Evolutionary conservation across 2,888 invertebrate genomes (phyloP).

Genomic region (Agrotis ipsilon): DNA sequence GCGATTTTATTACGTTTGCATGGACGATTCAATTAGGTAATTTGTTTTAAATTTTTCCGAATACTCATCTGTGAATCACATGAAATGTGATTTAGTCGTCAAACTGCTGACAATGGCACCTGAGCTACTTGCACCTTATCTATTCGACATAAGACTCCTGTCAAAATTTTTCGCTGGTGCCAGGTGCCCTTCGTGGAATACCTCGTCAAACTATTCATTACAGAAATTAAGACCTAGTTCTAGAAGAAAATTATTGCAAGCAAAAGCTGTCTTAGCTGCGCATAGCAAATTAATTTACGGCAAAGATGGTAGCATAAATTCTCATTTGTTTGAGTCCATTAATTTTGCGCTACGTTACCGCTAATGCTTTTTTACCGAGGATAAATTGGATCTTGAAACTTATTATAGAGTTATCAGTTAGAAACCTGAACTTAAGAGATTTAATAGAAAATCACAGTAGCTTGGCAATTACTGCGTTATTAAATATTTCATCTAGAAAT

Average conservation of each 20-base stretch:
- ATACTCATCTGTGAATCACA: not conserved
- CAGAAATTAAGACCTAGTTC: not conserved
- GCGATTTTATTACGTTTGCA: conserved; percentile 43
- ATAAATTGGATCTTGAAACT: conserved; percentile 16
- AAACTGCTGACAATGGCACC: too few species aligned
- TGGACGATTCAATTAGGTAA: conserved; percentile 15
- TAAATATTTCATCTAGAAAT: conserved; percentile 16
- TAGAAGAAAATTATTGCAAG: conserved; percentile 2
- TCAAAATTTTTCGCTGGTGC: too few species aligned
- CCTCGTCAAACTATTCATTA: too few species aligned
- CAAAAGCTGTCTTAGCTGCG: conserved; percentile 13
- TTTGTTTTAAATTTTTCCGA: not conserved
- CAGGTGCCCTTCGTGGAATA: too few species aligned
- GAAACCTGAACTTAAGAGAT: conserved; percentile 13
- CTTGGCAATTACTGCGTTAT: not conserved
- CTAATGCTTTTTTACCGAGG: conserved; percentile 11
- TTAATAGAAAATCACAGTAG: conserved; percentile 25
- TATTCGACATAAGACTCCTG: too few species aligned
- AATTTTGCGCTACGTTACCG: conserved; percentile 23
- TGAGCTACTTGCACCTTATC: too few species aligned
- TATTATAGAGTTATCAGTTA: conserved; percentile 23
- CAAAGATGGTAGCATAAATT: conserved; percentile 32
- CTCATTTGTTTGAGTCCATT: conserved; percentile 39
- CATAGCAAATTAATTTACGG: conserved; percentile 37
- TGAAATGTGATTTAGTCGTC: too few species aligned